Base-by-base conservation (phyloP, 2,113 vertebrate genomes). In the Mirounga angustirostris region DNA sequence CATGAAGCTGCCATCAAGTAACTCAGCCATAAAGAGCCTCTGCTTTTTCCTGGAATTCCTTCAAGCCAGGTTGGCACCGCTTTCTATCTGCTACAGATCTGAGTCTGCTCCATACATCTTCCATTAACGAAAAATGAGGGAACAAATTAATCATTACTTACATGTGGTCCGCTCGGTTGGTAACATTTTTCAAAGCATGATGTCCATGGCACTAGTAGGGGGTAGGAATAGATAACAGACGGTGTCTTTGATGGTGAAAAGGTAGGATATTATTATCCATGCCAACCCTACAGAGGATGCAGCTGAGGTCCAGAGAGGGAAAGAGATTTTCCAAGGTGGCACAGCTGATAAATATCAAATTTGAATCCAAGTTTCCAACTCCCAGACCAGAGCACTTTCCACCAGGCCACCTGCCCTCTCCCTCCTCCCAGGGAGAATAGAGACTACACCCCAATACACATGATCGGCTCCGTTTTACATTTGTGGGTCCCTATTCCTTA, bases 131-230 rank as follows among this genome's bases (percentile, higher is more conserved):
- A 95, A 94, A 93, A 71, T 15, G 12, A 40, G 33, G 40, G 96
- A 86, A 50, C 58, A 86, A 80, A 97, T 95, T 40, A 93, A 93
- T 87, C 94, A 74, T 74, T 67, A 19, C 86, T 94, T 87, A 54
- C n/a, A 43, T 8, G 10, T 5, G 9, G 33, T 71, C 78, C 82
- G 5, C 30, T 83, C 46, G 1, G 22, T 24, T 14, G 54, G 36
- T 52, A 56, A 85, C 74, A 74, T 88, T 94, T 95, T 89, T 93
- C 94, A 84, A 89, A 93, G 33, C 26, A 2, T 69, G 91, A 67
- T 43, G 28, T 80, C 59, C 54, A 24, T 2, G 28, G 79, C 87
- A 52, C 52, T 18, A 33, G 26, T 26, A 0, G 69, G n/a, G 30
- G 15, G 19, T 43, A 46, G 82, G 43, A 19, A 65, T 19, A 78